These are phyloP conservation scores for Phalacrocorax carbo DNA, from an alignment of 2,113 vertebrate genomes.

Conservation along the genomic window DNA sequence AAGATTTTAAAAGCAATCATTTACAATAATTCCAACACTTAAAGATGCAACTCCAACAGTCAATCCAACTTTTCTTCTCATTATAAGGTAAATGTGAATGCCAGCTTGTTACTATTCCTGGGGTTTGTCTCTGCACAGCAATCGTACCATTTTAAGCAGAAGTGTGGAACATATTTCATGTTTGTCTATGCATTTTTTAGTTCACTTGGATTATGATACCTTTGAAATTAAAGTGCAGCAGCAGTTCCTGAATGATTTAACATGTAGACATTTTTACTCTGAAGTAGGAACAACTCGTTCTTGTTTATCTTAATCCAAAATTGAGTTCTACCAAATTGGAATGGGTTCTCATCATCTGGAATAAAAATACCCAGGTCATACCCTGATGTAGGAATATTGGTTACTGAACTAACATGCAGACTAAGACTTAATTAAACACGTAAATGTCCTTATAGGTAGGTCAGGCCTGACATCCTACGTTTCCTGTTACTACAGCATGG, in stretches of 20 bases:
- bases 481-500: neutral
- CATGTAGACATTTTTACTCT: neutral
- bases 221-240: slow-evolving; percentile 28
- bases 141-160: neutral
- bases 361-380: neutral
- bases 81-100: neutral
- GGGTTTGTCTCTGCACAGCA: slow-evolving; percentile 5
- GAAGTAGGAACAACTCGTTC: neutral
- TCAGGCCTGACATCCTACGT: neutral
- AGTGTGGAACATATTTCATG: slow-evolving; percentile 27
- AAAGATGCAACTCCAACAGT: neutral
- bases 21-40: slow-evolving; percentile 22
- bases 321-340: neutral
- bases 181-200: slow-evolving; percentile 44
- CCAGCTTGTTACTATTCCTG: slow-evolving; percentile 43
- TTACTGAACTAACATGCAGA: neutral
- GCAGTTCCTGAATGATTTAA: slow-evolving; percentile 36
- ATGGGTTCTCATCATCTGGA: neutral
- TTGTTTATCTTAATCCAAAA: slow-evolving; percentile 25
- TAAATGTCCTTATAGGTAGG: neutral
- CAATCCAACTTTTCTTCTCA: slow-evolving; percentile 15
- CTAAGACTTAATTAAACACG: neutral
- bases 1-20: slow-evolving; percentile 7
- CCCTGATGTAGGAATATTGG: neutral
- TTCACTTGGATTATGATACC: slow-evolving; percentile 20